These are phyloP conservation scores for Sebastes schlegelii DNA, from an alignment of 2,113 vertebrate species.

Conservation along the genomic window DNA sequence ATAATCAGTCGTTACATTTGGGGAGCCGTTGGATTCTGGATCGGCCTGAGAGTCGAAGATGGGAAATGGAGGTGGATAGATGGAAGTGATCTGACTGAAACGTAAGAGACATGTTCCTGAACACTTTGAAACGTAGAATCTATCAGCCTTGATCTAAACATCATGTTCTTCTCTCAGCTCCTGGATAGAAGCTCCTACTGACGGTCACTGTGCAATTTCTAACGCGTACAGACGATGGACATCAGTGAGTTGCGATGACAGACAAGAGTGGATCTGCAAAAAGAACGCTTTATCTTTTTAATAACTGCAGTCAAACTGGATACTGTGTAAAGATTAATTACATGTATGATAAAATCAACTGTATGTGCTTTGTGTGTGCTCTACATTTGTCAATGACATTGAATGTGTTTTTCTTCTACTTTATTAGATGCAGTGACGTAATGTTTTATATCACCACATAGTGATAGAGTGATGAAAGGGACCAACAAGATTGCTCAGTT, in stretches of 20 bases:
- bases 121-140: neutral
- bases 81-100: constrained; percentile 15
- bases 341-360: neutral
- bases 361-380: no score
- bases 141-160: neutral
- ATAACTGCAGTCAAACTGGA: neutral
- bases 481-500: no score
- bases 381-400: no score
- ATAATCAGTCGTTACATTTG: accelerated
- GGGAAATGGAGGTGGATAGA: constrained; percentile 43
- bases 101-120: constrained; percentile 2
- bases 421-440: no score
- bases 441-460: no score
- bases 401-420: no score
- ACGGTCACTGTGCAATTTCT: constrained; percentile 25
- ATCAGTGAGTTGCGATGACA: neutral
- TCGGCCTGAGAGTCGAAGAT: constrained; percentile 43
- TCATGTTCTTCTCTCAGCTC: constrained; percentile 14
- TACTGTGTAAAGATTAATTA: no score
- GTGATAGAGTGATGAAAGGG: no score
- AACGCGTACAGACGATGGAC: accelerated
- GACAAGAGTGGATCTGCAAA: neutral
- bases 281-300: constrained; percentile 28
- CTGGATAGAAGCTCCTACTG: neutral
- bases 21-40: neutral